Evolutionary conservation across 2,888 invertebrate species (phyloP), one percentile per base, ranked within the genome.

Genomic region (Mesorhabditis sp.): DNA sequence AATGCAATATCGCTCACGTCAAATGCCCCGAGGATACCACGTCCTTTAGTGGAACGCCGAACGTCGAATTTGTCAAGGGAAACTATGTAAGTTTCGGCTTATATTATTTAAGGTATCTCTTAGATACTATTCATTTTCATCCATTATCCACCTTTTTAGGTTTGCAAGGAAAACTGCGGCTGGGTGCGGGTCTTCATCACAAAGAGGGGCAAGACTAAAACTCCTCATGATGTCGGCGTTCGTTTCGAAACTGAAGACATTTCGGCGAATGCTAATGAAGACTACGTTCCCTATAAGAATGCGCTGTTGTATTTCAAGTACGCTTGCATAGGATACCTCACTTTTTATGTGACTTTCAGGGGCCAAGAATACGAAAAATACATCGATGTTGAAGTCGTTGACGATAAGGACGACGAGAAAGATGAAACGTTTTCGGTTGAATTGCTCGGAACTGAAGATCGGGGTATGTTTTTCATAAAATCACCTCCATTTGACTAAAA

Each of bases 351-450:
- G 61, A 44, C 1, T 50, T 87, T 87, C 72, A 82, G 79, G 6
- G 86, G 86, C 67, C 86, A 87, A 6, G 88, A 89, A 86, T 87
- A 87, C 10, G 87, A 88, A 76, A 88, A 89, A 76, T 85, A 86
- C 63, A 84, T 90, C 62, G 88, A 88, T 72, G 88, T 90, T 66
- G 87, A 88, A 2, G 89, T 90, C 70, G 87, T 88, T 43, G 89
- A 90, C 78, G 90, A 90, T 76, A 86, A 88, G 86, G 87, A 88
- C 69, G 88, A 89, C 13, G 90, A 90, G 79, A 90, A 90, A 83
- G 90, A 90, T 80, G 90, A 90, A 80, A 89, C 89, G 74, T 90
- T 90, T 84, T 89, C 89, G 77, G 84, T 90, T 28, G 89, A 89
- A 72, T 79, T 80, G 13, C 45, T 67, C 45, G 66, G 69, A 45